Evolutionary conservation across 2,797 vertebrate genomes (phyloP).

Genomic region (Enteromius trimaculatus): DNA sequence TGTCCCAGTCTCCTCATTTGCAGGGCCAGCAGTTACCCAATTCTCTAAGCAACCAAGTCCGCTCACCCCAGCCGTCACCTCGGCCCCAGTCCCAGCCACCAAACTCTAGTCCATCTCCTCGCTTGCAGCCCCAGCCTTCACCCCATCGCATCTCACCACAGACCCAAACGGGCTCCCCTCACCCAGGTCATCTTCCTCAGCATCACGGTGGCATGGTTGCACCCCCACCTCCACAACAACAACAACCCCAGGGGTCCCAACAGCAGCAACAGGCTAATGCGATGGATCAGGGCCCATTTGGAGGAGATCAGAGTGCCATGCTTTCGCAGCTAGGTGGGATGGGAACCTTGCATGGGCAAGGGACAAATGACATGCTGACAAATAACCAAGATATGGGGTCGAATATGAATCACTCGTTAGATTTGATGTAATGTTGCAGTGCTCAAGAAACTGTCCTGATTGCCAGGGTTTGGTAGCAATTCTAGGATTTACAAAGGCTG

Average conservation of each 20-base stretch:
- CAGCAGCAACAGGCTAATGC: conserved; percentile 82
- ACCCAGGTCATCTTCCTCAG: conserved; percentile 80
- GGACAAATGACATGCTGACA: conserved; percentile 87
- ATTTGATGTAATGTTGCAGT: conserved; percentile 87
- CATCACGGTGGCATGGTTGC: conserved; percentile 87
- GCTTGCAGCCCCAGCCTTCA: conserved; percentile 94
- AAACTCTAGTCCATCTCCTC: conserved; percentile 95
- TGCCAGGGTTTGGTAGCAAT: conserved; percentile 74
- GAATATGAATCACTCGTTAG: conserved; percentile 90
- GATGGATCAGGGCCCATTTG: conserved; percentile 91
- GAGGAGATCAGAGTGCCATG: conserved; percentile 93
- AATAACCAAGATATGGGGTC: conserved; percentile 91
- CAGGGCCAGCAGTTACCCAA: conserved; percentile 88
- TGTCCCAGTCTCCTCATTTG: conserved; percentile 89
- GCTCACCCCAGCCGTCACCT: conserved; percentile 94
- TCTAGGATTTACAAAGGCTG: conserved; percentile 73
- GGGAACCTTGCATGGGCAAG: conserved; percentile 89
- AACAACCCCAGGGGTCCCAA: conserved; percentile 70
- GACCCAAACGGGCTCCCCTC: conserved; percentile 91
- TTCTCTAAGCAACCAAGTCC: conserved; percentile 94
- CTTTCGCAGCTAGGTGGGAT: conserved; percentile 95
- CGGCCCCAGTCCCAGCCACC: conserved; percentile 93
- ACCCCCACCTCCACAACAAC: conserved; percentile 81
- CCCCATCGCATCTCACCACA: conserved; percentile 89
- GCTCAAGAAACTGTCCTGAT: conserved; percentile 65